phyloP scores from a whole-genome alignment of 2,888 invertebrate species.

The Aporophyla nigra region DNA sequence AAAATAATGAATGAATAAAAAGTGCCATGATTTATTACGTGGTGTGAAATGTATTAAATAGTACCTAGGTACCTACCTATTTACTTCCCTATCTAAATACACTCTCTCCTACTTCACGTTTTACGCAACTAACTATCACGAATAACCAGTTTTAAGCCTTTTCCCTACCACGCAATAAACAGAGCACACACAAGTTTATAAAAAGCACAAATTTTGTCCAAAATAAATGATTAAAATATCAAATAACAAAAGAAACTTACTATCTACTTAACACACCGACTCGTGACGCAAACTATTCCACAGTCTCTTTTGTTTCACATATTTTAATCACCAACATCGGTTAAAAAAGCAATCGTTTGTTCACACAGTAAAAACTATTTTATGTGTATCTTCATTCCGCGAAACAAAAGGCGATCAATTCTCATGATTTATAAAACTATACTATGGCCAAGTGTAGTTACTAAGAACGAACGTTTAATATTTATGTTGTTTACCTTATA shows the following conservation, averaged over 20 bases:
- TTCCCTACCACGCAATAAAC: neutral
- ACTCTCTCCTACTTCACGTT: neutral
- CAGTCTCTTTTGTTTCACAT: constrained; percentile 26
- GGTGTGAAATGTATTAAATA: neutral
- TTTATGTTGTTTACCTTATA: constrained; percentile 13
- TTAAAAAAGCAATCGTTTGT: constrained; percentile 19
- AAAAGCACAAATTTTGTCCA: neutral
- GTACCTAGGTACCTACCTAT: neutral
- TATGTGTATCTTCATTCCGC: constrained; percentile 20
- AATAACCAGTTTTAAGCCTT: no score
- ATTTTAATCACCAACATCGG: constrained; percentile 20
- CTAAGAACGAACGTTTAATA: no score
- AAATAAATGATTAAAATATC: neutral
- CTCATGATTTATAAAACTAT: constrained; percentile 12
- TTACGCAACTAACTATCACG: neutral
- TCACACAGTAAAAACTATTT: constrained; percentile 16
- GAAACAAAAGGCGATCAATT: constrained; percentile 39
- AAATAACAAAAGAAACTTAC: neutral
- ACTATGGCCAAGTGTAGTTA: neutral
- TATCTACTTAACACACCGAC: neutral
- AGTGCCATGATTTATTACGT: no score
- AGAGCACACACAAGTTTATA: neutral
- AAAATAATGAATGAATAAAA: no score
- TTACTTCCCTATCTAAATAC: neutral
- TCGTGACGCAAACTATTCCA: constrained; percentile 1